A percentile compares a stretch with the other conserved stretches of the same genome.
Evolutionary conservation across 2,888 invertebrate species (phyloP).

Genomic region (Melieria omissa): DNA sequence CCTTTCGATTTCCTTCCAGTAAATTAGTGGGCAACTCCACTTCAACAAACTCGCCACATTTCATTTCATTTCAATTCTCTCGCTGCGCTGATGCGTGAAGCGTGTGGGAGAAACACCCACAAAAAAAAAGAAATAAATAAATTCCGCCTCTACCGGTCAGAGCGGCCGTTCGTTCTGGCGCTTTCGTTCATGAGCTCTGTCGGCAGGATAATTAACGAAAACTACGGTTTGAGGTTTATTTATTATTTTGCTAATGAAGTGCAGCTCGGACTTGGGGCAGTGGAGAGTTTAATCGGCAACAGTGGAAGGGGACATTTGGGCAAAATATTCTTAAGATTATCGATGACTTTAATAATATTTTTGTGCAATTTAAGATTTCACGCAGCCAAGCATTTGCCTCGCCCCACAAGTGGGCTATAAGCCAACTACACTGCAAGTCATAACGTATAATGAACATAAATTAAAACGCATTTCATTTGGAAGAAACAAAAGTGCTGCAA

Average conservation of each 20-base stretch:
- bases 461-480: slow-evolving; percentile 61
- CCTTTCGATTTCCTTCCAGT: slow-evolving; percentile 54
- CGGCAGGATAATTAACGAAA: slow-evolving; percentile 29
- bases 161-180: background rate
- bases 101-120: background rate
- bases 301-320: too few relatives aligned
- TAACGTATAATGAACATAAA: slow-evolving; percentile 56
- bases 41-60: slow-evolving; percentile 7
- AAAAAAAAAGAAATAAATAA: too few relatives aligned
- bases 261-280: background rate
- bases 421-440: slow-evolving; percentile 50
- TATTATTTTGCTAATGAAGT: slow-evolving; percentile 31
- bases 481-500: slow-evolving; percentile 53
- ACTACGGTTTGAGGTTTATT: slow-evolving; percentile 16
- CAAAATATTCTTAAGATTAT: too few relatives aligned
- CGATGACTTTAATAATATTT: background rate
- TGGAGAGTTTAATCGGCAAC: too few relatives aligned
- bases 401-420: slow-evolving; percentile 49
- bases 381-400: background rate
- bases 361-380: background rate
- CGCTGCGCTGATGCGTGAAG: slow-evolving; percentile 9
- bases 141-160: background rate
- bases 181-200: slow-evolving; percentile 9
- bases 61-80: background rate
- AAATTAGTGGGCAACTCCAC: slow-evolving; percentile 21